Evolutionary conservation across 2,113 vertebrate genomes (phyloP).

Genomic region (Oreochromis spilurus): DNA sequence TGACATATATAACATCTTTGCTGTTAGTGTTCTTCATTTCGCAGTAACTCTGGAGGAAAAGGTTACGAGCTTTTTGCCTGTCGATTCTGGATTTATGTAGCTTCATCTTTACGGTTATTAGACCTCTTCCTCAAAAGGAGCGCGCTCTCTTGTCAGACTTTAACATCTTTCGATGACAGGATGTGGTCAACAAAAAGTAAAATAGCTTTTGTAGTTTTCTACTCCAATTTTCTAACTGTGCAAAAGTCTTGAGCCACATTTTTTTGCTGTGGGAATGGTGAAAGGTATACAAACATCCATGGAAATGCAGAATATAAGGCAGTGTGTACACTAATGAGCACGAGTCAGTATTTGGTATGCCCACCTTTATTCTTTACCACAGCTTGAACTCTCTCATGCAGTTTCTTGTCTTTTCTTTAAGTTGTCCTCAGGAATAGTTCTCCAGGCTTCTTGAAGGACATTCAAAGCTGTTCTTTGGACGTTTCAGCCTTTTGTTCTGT

Average conservation of each 20-base stretch:
- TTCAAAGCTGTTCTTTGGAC: neutral
- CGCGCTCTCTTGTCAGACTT: neutral
- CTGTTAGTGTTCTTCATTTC: neutral
- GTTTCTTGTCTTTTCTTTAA: neutral
- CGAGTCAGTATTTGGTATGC: neutral
- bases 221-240: neutral
- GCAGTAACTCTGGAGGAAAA: slow-evolving; percentile 37
- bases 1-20: neutral
- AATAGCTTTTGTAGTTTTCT: neutral
- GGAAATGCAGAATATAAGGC: neutral
- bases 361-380: neutral
- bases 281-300: neutral
- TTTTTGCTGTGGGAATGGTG: neutral
- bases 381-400: neutral
- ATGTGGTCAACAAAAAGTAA: neutral
- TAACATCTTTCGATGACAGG: neutral
- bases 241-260: neutral
- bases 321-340: no score
- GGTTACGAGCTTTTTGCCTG: slow-evolving; percentile 33
- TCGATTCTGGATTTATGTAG: slow-evolving; percentile 26
- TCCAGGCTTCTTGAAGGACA: neutral
- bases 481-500: neutral
- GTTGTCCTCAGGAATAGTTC: neutral
- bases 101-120: slow-evolving; percentile 43
- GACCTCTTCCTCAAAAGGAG: slow-evolving; percentile 3